Evolutionary conservation across 2,888 invertebrate species (phyloP).

Genomic region (Drosophila meridiana): DNA sequence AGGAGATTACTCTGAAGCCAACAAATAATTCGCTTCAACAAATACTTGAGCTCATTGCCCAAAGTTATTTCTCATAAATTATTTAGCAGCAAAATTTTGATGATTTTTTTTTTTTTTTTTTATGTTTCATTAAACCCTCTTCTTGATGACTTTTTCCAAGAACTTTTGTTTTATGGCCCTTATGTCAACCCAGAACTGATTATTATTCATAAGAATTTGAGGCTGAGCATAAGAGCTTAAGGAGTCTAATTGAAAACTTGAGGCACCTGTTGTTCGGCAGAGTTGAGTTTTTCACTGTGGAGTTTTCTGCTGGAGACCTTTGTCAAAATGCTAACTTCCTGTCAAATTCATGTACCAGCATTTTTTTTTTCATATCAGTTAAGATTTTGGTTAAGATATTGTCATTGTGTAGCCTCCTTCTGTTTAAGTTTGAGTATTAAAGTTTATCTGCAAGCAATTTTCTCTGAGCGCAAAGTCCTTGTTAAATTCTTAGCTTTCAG

Average conservation of each 20-base stretch:
- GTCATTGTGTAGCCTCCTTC: too few relatives aligned
- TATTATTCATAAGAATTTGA: slow-evolving; percentile 4
- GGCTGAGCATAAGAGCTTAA: neutral
- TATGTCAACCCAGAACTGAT: neutral
- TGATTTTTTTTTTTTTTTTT: neutral
- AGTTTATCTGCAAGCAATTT: neutral
- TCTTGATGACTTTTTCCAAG: neutral
- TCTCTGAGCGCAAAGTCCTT: neutral
- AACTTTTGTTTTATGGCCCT: slow-evolving; percentile 3
- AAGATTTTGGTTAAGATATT: neutral
- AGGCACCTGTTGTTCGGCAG: neutral
- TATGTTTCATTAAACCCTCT: slow-evolving; percentile 2
- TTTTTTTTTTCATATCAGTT: neutral
- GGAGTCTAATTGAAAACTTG: slow-evolving; percentile 8
- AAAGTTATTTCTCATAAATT: slow-evolving; percentile 4
- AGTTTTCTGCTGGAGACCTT: neutral
- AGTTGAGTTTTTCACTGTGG: neutral
- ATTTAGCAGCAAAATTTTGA: slow-evolving; percentile 3
- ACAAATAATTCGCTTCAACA: neutral
- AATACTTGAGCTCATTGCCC: neutral
- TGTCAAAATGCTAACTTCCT: neutral
- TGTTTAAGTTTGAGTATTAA: too few relatives aligned
- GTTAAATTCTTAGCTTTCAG: neutral
- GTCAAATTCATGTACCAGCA: neutral
- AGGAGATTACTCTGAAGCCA: neutral